Conservation (phyloP, 2,888 invertebrate species). For the Tineola bisselliella region DNA sequence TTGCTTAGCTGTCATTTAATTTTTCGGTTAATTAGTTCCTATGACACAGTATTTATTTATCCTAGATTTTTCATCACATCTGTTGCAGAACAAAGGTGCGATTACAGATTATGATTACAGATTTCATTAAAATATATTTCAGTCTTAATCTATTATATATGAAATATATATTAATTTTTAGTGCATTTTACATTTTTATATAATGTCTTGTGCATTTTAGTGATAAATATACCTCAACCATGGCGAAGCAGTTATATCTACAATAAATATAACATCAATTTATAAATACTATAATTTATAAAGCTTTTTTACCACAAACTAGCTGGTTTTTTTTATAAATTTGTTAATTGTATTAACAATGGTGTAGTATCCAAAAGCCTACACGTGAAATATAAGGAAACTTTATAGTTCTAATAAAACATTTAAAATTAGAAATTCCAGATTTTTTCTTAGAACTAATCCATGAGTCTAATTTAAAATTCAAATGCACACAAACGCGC, state of each 20-base stretch:
- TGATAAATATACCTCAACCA: neutral
- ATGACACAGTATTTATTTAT: no score
- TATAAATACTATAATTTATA: conserved; percentile 7
- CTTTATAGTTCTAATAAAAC: neutral
- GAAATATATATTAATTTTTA: conserved; percentile 40
- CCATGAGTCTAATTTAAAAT: no score
- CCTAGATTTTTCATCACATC: no score
- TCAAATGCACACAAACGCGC: no score
- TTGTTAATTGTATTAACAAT: conserved; percentile 7
- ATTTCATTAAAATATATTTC: conserved; percentile 35
- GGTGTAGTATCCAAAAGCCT: neutral
- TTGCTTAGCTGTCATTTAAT: no score
- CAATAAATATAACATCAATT: conserved; percentile 1
- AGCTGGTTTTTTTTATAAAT: neutral
- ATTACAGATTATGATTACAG: neutral
- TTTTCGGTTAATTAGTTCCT: no score
- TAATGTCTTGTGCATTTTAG: conserved; percentile 38
- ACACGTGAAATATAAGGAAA: neutral
- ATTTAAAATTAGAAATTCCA: no score
- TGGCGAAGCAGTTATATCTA: conserved; percentile 7
- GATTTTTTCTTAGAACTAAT: no score
- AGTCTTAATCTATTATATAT: conserved; percentile 55
- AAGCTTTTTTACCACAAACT: conserved; percentile 11
- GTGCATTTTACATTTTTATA: conserved; percentile 43
- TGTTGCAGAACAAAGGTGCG: no score